A percentile compares a stretch with the other conserved stretches of the same genome.
Evolutionary conservation across 2,797 vertebrate species (phyloP).

Genomic region (Corythornis leucogaster): DNA sequence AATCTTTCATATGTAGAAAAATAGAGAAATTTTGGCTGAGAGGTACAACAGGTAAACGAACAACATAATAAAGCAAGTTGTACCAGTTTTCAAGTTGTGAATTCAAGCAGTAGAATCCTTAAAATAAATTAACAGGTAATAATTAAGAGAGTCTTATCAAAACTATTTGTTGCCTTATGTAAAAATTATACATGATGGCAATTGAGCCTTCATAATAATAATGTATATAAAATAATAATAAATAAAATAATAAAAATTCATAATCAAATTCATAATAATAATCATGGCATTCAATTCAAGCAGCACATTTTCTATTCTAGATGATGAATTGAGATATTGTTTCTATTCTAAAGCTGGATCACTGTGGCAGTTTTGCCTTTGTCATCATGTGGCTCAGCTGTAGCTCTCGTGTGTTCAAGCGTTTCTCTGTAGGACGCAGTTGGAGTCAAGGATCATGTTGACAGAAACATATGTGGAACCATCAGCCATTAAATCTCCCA

Average conservation of each 20-base stretch:
- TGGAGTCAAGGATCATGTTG: conserved; percentile 57
- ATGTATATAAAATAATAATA: no score
- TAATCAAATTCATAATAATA: background rate
- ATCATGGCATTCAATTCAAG: background rate
- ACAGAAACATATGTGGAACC: conserved; percentile 59
- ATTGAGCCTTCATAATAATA: background rate
- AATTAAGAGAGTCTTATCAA: background rate
- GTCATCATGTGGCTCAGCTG: conserved; percentile 43
- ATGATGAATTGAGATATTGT: conserved; percentile 38
- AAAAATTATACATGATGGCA: background rate
- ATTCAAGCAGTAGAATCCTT: background rate
- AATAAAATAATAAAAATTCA: no score
- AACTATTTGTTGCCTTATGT: background rate
- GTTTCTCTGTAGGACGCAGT: conserved; percentile 47
- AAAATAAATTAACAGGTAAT: background rate
- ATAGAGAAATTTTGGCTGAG: background rate
- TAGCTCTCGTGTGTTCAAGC: conserved; percentile 41
- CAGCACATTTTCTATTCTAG: background rate
- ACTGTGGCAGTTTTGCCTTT: conserved; percentile 48
- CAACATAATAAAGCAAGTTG: background rate
- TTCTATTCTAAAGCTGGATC: conserved; percentile 41
- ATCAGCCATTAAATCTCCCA: conserved; percentile 44
- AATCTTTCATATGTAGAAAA: background rate
- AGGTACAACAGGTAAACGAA: background rate
- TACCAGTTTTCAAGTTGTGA: background rate